Evolutionary conservation across 2,113 vertebrate genomes (phyloP), one percentile per base, ranked within the genome.

Genomic region (Tricholaema leucomelas): DNA sequence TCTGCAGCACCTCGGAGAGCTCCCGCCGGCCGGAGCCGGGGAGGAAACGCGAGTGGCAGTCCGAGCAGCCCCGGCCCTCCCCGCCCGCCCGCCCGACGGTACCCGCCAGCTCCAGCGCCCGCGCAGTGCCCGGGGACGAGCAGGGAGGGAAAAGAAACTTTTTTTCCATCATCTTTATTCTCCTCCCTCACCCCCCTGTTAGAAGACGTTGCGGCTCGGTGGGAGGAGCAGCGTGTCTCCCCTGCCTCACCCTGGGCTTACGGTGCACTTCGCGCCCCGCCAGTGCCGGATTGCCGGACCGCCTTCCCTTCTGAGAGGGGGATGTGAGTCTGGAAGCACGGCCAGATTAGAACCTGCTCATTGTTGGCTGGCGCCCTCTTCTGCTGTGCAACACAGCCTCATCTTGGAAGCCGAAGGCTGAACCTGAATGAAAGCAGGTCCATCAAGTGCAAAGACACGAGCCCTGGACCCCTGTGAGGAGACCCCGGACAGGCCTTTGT

Each of bases 1-100:
- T 31, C 90, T 90, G 2, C 92, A 94, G 96, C 35, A 96, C 96
- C 92, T 42, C 48, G 95, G 94, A 92, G 72, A 96, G 96, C 81
- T 93, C 95, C 81, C 50, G 33, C 10, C 27, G 19, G 28, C 18
- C 12, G 25, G 28, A 11, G 24, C 27, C 21, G 23, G 15, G 27
- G 30, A 8, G 23, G 15, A 50, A 16, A 16, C 25, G 8, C 25
- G 2, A 7, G 40, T 15, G 3, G 42, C 35, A 9, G 48, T 7
- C 16, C 19, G 20, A 18, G n/a, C n/a, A 25, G 44, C n/a, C n/a
- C 23, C 44, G 25, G 66, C 46, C 44, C 13, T 24, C n/a, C 18
- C 19, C 4, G 11, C 11, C 23, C 48, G 48, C 11, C 48, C 23
- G 21, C 9, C 5, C 23, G 21, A 8, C 5, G 2, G 12, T 30